A percentile compares a stretch with the other conserved stretches of the same genome.
These are phyloP conservation scores for Lycocorax pyrrhopterus DNA, from an alignment of 2,113 vertebrate genomes.

Conservation along the genomic window DNA sequence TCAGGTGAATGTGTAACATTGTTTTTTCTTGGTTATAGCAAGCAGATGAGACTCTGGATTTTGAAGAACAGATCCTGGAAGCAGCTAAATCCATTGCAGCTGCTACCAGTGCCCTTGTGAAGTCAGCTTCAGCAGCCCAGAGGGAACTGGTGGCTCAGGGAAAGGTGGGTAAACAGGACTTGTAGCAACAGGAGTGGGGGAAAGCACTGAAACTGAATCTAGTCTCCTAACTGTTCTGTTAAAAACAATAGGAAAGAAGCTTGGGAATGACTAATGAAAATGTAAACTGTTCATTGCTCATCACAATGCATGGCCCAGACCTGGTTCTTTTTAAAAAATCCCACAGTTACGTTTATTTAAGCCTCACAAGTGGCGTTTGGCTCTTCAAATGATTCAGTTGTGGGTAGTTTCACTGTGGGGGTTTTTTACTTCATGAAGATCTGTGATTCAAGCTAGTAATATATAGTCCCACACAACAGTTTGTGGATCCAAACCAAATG, in stretches of 20 bases:
- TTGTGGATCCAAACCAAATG: neutral
- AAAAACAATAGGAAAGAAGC: neutral
- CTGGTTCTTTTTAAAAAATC: neutral
- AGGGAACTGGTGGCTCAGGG: constrained; percentile 97
- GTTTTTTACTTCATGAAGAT: neutral
- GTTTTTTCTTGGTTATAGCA: constrained; percentile 82
- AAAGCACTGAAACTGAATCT: accelerated
- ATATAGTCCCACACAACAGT: neutral
- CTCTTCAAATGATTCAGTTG: neutral
- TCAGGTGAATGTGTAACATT: neutral
- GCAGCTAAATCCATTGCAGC: constrained; percentile 98
- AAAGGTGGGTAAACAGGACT: constrained; percentile 80
- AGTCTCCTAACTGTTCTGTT: neutral
- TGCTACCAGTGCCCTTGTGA: constrained; percentile 95
- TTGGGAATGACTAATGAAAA: neutral
- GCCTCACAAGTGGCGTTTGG: neutral
- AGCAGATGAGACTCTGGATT: constrained; percentile 96
- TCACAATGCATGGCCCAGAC: neutral
- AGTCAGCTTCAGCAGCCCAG: constrained; percentile 96
- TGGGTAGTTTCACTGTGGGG: neutral
- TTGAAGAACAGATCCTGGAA: constrained; percentile 98
- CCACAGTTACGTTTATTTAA: neutral
- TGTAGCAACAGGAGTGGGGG: neutral
- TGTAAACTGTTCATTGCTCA: neutral
- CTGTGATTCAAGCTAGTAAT: neutral